Evolutionary conservation across 2,797 vertebrate genomes (phyloP).

Genomic region (Dermochelys coriacea): DNA sequence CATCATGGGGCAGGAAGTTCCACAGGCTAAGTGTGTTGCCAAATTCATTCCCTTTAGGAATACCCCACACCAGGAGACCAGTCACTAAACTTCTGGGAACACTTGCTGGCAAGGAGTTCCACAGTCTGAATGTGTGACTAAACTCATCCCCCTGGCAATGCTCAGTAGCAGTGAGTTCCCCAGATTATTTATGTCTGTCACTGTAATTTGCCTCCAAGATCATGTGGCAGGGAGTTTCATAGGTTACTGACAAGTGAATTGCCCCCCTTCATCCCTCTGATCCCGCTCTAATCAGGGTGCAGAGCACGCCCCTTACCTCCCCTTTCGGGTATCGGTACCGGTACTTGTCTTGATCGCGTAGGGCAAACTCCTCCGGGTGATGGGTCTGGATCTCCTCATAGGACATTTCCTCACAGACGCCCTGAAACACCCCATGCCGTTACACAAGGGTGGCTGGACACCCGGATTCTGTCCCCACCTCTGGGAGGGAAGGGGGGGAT

Average conservation of each 20-base stretch:
- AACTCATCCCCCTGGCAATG: neutral
- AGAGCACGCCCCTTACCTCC: slow-evolving; percentile 83
- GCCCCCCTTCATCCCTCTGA: neutral
- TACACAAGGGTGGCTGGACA: neutral
- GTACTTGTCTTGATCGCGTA: slow-evolving; percentile 94
- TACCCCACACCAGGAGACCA: neutral
- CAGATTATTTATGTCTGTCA: neutral
- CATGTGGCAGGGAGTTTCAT: neutral
- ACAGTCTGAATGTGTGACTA: neutral
- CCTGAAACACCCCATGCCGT: slow-evolving; percentile 74
- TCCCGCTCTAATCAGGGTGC: accelerated
- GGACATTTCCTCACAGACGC: slow-evolving; percentile 92
- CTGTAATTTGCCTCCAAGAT: neutral
- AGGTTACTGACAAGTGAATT: neutral
- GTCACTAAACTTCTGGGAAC: neutral
- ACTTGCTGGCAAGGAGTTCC: neutral
- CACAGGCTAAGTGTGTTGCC: neutral
- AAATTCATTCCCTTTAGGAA: neutral
- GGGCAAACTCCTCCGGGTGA: slow-evolving; percentile 91
- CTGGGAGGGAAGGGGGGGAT: neutral
- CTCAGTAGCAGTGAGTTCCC: neutral
- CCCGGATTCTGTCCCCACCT: neutral
- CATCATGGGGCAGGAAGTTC: neutral
- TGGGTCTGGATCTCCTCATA: slow-evolving; percentile 93
- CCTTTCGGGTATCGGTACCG: slow-evolving; percentile 95